Evolutionary conservation across 1,140 invertebrate genomes (phyloP), one percentile per base, ranked within the genome.

Genomic region (Nasonia vitripennis): DNA sequence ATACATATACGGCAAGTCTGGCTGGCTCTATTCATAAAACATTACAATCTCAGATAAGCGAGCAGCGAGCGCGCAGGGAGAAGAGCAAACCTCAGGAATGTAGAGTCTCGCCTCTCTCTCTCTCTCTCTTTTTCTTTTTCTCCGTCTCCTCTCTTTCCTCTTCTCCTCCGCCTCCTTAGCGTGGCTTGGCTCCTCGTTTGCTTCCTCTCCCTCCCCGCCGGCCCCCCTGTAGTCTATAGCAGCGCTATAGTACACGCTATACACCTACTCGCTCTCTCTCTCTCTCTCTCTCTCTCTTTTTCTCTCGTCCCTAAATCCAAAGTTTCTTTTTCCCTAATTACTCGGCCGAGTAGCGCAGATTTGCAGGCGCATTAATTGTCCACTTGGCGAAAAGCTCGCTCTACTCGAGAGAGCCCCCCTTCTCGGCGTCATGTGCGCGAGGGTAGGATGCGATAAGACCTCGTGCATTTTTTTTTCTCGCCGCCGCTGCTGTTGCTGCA

Each of bases 71-170:
- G 62, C 12, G 55, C 27, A 34, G 62, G 41, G 74, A 84, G 77
- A 80, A 85, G 87, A 86, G 83, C 77, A 82, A 88, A 89, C 88
- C 86, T 89, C 88, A 89, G 88, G 88, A 89, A 89, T 89, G 88
- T 89, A 89, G 87, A 87, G 84, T 78, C 81, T 74, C 81, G 51
- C 41, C 70, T 75, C 70, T 75, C 81, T 82, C 34, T 37, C 81
- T 79, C 73, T 81, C 79, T 2, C 41, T 31, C 23, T 17, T 31
- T 37, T 71, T 37, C 23, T 37, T 62, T n/a, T 74, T 37, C 34
- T 37, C 5, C 34, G 34, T 37, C 34, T 75, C 31, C 34, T 82
- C 71, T 82, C 9, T 14, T 41, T 11, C 37, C 23, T n/a, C 23
- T 5, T 51, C 51, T 74, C 37, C 70, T 73, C 70, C 48, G 17